Evolutionary conservation across 2,797 vertebrate genomes (phyloP).

Genomic region (Apodemus agrarius): DNA sequence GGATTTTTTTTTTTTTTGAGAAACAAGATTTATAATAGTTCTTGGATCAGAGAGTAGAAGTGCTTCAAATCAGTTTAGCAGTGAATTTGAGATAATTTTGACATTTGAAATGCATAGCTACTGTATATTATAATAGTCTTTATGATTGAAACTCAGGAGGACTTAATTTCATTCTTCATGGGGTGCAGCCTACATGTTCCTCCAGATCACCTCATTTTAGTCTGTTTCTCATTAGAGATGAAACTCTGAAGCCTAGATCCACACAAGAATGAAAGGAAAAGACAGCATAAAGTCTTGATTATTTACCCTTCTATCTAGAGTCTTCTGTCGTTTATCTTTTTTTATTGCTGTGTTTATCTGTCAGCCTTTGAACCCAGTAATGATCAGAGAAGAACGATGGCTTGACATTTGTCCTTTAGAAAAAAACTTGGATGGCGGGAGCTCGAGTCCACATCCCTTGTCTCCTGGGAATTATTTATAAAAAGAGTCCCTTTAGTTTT

Average conservation of each 20-base stretch:
- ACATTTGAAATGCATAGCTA: conserved; percentile 63
- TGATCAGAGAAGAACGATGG: background rate
- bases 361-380: background rate
- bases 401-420: conserved; percentile 7
- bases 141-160: conserved; percentile 33
- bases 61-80: conserved; percentile 15
- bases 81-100: conserved; percentile 58
- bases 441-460: background rate
- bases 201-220: background rate
- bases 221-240: background rate
- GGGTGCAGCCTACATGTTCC: background rate
- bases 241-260: background rate
- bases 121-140: background rate
- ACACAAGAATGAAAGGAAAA: background rate
- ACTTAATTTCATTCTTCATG: conserved; percentile 22
- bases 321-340: background rate
- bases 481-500: conserved; percentile 16
- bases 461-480: background rate
- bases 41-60: background rate
- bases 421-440: background rate
- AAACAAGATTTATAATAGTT: conserved; percentile 14
- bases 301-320: background rate
- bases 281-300: background rate
- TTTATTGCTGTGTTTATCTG: background rate
- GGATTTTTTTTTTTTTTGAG: background rate